Evolutionary conservation across 2,888 invertebrate species (phyloP), one percentile per base, ranked within the genome.

Genomic region (Sclerodermus sp.): DNA sequence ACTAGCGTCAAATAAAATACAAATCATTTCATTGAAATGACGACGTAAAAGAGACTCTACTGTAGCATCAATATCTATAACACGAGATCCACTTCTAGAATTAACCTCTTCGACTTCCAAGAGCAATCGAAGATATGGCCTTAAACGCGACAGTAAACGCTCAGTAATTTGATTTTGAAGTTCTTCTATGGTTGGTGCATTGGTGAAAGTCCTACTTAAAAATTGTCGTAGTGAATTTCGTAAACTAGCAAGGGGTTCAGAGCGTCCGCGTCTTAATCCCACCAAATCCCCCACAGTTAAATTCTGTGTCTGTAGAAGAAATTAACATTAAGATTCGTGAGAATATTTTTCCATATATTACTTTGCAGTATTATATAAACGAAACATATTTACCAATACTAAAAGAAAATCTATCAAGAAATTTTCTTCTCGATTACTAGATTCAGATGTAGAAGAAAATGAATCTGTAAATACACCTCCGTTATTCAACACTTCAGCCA

Each of bases 141-240:
- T 58, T 12, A 68, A 23, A 15, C 62, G 62, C n/a, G 59, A 45
- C 1, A 68, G 48, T 1, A 74, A 14, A 42, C 62, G 61, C 2
- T 67, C 64, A 0, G 58, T 53, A 2, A 58, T 56, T 47, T 51
- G 64, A 18, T 66, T 66, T 38, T 57, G 58, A 39, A 65, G 42
- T 40, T n/a, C 59, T 29, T 50, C 53, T 3, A 51, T 30, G 15
- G 50, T 29, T 4, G 50, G 40, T 15, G 53, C 31, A 18, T 64
- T 49, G 14, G 66, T 62, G 23, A 70, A 73, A 18, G 57, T 58
- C 18, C 49, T 38, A 42, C 60, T 63, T 6, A 73, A 45, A 16
- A 66, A 68, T 44, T 66, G 65, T 23, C 64, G 62, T 5, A 71
- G 31, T 13, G 67, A 65, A 47, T 56, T 53, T 38, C 73, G 61